phyloP scores from a whole-genome alignment of 2,888 invertebrate genomes.

The Diachrysia chrysitis region DNA sequence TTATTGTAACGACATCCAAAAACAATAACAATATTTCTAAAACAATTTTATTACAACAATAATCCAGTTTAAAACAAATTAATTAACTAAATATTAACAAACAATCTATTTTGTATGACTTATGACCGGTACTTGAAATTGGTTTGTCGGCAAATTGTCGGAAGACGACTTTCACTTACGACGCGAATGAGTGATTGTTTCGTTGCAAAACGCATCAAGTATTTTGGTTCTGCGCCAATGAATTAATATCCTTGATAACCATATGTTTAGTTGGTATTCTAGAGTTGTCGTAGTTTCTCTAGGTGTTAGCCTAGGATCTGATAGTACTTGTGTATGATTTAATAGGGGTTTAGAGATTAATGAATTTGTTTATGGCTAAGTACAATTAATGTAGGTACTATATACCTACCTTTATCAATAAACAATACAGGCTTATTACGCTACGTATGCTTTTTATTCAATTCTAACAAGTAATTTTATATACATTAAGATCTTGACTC shows the following conservation, averaged over 20 bases:
- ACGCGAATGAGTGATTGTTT: slow-evolving; percentile 46
- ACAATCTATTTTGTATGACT: slow-evolving; percentile 19
- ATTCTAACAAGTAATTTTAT: no score
- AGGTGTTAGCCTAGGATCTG: slow-evolving; percentile 41
- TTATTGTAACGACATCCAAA: background rate
- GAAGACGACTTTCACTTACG: slow-evolving; percentile 53
- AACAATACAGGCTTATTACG: no score
- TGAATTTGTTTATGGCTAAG: no score
- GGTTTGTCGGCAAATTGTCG: slow-evolving; percentile 25
- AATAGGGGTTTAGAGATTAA: slow-evolving; percentile 4
- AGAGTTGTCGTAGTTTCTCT: background rate
- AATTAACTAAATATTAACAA: background rate
- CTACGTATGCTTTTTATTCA: no score
- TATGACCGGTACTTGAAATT: slow-evolving; percentile 25
- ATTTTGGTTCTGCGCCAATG: slow-evolving; percentile 34
- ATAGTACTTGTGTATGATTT: background rate
- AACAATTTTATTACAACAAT: background rate
- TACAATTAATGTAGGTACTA: no score
- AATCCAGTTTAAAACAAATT: slow-evolving; percentile 3
- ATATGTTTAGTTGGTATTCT: slow-evolving; percentile 16
- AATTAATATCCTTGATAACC: slow-evolving; percentile 9
- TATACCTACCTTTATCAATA: no score
- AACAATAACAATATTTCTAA: background rate
- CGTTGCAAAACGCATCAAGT: slow-evolving; percentile 37
- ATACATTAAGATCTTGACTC: no score